phyloP scores from a whole-genome alignment of 1,140 invertebrate genomes.

The Adelges cooleyi region DNA sequence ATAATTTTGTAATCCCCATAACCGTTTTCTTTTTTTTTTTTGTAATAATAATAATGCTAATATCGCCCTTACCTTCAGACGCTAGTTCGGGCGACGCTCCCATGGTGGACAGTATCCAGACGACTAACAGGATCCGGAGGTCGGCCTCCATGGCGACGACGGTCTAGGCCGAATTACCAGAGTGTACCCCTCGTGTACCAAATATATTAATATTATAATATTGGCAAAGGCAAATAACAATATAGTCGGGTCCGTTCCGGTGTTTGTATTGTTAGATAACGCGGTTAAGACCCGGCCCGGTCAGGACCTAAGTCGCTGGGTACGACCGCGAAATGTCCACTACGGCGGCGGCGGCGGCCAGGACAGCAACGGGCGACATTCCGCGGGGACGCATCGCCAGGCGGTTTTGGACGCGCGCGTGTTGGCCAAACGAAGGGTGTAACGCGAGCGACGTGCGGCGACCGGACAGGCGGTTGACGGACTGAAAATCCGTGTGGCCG shows the following conservation, averaged over 20 bases:
- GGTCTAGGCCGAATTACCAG: background rate
- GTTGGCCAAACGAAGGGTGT: background rate
- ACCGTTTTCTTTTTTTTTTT: no score
- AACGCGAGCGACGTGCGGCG: background rate
- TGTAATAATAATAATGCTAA: no score
- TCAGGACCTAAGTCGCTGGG: background rate
- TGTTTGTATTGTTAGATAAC: background rate
- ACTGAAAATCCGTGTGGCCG: background rate
- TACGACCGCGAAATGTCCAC: background rate
- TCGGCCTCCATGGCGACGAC: slow-evolving; percentile 14
- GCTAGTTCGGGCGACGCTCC: slow-evolving; percentile 22
- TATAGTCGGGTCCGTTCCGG: background rate
- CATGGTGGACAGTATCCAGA: slow-evolving; percentile 26
- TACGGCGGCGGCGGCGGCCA: background rate
- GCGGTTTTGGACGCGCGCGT: background rate
- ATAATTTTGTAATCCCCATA: no score
- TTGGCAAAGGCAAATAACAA: background rate
- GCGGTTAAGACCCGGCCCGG: background rate
- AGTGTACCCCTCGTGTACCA: background rate
- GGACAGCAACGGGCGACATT: background rate
- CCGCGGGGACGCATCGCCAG: background rate
- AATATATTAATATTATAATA: background rate
- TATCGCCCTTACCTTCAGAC: slow-evolving; percentile 23
- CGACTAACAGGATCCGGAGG: slow-evolving; percentile 7
- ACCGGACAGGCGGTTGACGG: background rate